phyloP scores from a whole-genome alignment of 2,888 invertebrate species.

The Omphaloscelis lunosa region DNA sequence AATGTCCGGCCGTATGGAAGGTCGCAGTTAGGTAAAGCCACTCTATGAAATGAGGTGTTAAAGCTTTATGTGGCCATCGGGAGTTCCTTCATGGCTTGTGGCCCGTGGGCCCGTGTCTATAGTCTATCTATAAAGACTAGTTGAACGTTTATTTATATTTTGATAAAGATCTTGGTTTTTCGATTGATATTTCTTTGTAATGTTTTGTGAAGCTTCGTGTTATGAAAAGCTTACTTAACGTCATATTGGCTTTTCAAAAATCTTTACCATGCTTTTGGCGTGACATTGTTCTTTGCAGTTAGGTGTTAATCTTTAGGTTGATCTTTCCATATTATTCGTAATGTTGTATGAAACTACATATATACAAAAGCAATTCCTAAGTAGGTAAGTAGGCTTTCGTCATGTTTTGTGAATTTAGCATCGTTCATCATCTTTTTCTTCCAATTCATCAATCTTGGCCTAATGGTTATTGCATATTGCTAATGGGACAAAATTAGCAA shows the following conservation, averaged over 20 bases:
- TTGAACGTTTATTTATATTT: constrained; percentile 11
- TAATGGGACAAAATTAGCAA: constrained; percentile 58
- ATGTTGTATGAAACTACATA: background rate
- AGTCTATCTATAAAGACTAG: background rate
- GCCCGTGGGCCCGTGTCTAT: background rate
- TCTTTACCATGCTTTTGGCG: background rate
- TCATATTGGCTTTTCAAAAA: background rate
- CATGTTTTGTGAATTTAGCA: constrained; percentile 39
- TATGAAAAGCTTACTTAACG: background rate
- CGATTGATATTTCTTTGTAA: too few relatives aligned
- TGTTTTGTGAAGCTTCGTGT: background rate
- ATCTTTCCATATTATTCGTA: background rate
- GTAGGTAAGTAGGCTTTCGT: constrained; percentile 31
- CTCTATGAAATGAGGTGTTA: constrained; percentile 60
- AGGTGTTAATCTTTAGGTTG: background rate
- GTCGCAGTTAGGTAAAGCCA: constrained; percentile 21
- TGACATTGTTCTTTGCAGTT: background rate
- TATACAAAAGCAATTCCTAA: constrained; percentile 10
- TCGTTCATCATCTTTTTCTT: constrained; percentile 56
- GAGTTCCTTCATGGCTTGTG: constrained; percentile 31
- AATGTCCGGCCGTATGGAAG: background rate
- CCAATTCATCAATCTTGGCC: constrained; percentile 56
- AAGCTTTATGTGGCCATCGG: constrained; percentile 37
- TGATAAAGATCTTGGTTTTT: constrained; percentile 2
- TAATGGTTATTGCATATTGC: constrained; percentile 52